These are phyloP conservation scores for Labia minor DNA, from an alignment of 2,888 invertebrate species.

Conservation along the genomic window DNA sequence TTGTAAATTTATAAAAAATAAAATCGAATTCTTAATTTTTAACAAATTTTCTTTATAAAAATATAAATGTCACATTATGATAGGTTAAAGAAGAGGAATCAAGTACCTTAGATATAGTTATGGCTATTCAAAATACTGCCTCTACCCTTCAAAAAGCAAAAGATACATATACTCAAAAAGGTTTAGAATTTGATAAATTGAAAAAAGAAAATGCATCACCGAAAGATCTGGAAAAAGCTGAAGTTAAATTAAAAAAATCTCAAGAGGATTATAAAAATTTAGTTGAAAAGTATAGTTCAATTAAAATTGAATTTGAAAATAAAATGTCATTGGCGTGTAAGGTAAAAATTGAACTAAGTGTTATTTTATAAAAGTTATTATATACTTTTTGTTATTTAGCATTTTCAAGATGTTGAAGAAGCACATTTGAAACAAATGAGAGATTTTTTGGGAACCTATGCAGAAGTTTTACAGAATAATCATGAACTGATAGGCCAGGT, in stretches of 20 bases:
- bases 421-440: slow-evolving; percentile 89
- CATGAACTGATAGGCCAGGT: slow-evolving; percentile 81
- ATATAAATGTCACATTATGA: neutral
- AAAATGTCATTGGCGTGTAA: slow-evolving; percentile 89
- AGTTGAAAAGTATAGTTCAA: slow-evolving; percentile 82
- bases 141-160: slow-evolving; percentile 81
- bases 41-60: neutral
- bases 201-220: slow-evolving; percentile 80
- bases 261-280: slow-evolving; percentile 88
- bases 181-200: slow-evolving; percentile 78
- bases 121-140: slow-evolving; percentile 79
- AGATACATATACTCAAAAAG: slow-evolving; percentile 79
- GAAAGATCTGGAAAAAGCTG: slow-evolving; percentile 89
- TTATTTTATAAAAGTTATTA: neutral
- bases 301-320: slow-evolving; percentile 88
- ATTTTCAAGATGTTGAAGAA: slow-evolving; percentile 91
- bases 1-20: neutral
- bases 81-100: slow-evolving; percentile 89
- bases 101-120: slow-evolving; percentile 79
- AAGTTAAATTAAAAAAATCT: slow-evolving; percentile 81
- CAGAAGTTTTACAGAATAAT: slow-evolving; percentile 76
- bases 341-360: slow-evolving; percentile 41
- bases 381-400: slow-evolving; percentile 39
- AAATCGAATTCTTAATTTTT: neutral
- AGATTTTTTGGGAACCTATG: slow-evolving; percentile 81